Evolutionary conservation across 2,888 invertebrate species (phyloP), one percentile per base, ranked within the genome.

Genomic region (Panzeria rudis): DNA sequence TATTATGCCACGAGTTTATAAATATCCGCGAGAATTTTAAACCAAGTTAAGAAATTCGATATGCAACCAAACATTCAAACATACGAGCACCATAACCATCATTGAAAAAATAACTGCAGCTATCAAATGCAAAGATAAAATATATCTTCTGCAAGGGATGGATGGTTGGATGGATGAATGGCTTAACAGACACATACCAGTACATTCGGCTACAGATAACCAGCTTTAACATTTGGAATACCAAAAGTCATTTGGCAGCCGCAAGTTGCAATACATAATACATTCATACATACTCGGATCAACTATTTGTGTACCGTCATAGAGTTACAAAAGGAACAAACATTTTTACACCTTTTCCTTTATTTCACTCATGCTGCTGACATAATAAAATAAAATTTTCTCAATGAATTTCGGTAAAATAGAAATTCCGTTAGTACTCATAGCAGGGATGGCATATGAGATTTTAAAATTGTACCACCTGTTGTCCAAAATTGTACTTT

Each of bases 211-310:
- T 52, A 13, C 13, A 52, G 44, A 62, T 54, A 68, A 78, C 68
- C 59, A 59, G 56, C 50, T 69, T 64, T 75, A 54, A 41, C 17
- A 62, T 72, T 56, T 54, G 9, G 68, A 81, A 81, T 75, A 62
- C 69, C 68, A 85, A 85, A 85, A 85, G 82, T 85, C 82, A 85
- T 79, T 78, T 78, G 78, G 41, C 78, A 85, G 75, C 59, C 61
- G 66, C 72, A 72, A 75, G 41, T 69, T 75, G 75, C 47, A 35
- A 54, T 56, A 15, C 44, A 44, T 13, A 23, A 35, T 3, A 23
- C 64, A 25, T 35, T 1, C 17, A 32, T 2, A 59, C 56, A 13
- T 15, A 62, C 23, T 38, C 23, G 38, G 15, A 23, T 38, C 38
- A 41, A 41, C 23, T 44, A 17, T 66, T 47, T 50, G 50, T 61